phyloP scores from a whole-genome alignment of 64 coral and sea anemone species.

The Orbicella faveolata region DNA sequence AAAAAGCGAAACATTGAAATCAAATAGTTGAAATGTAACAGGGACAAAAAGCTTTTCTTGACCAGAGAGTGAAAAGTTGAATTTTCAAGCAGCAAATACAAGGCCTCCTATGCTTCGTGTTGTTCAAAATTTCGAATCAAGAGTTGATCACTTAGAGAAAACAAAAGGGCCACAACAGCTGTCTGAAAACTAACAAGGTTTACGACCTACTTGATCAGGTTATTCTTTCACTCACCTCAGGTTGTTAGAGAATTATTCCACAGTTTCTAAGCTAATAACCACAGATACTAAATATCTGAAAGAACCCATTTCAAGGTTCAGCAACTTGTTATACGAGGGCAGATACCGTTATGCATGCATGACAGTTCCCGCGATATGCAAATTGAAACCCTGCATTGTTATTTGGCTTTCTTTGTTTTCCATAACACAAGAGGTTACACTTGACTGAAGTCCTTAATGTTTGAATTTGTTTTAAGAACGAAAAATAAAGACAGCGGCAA shows the following conservation, averaged over 20 bases:
- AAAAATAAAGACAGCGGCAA: not conserved
- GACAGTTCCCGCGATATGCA: not conserved
- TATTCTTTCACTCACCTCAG: not conserved
- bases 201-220: not conserved
- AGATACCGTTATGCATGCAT: conserved; percentile 13
- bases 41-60: not conserved
- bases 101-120: not conserved
- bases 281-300: not conserved
- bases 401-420: conserved; percentile 4
- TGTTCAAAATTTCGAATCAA: not conserved
- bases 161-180: not conserved
- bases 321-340: not conserved
- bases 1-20: not conserved
- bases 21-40: too few species aligned
- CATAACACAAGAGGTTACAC: not conserved
- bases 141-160: not conserved
- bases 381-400: not conserved
- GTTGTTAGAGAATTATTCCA: not conserved
- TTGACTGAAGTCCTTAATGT: not conserved
- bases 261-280: not conserved
- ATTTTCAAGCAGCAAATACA: not conserved
- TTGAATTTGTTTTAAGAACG: conserved; percentile 5
- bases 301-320: conserved; percentile 10
- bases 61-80: not conserved
- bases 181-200: not conserved